phyloP scores from a whole-genome alignment of 2,888 invertebrate species.

The Stenolophus ochropezus region DNA sequence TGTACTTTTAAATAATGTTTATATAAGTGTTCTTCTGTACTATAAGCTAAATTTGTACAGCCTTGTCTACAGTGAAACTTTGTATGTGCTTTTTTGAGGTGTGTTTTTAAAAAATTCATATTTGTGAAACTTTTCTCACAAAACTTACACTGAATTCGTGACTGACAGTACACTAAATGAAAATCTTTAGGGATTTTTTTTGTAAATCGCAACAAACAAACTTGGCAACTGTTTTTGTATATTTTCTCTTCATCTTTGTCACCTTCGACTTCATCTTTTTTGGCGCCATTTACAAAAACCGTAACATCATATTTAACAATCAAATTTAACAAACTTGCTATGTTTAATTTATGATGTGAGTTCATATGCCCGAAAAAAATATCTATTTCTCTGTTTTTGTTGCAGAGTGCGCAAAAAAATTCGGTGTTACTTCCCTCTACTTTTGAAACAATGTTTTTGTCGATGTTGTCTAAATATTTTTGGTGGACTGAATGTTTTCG shows the following conservation, averaged over 20 bases:
- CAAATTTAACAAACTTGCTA: constrained; percentile 41
- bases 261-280: not conserved
- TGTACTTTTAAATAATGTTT: constrained; percentile 48
- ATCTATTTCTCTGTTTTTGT: constrained; percentile 39
- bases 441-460: not conserved
- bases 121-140: constrained; percentile 35
- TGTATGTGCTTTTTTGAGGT: constrained; percentile 4
- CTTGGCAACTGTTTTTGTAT: constrained; percentile 27
- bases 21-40: constrained; percentile 27
- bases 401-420: constrained; percentile 46
- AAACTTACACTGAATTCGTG: constrained; percentile 24
- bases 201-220: constrained; percentile 3
- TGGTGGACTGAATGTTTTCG: constrained; percentile 26
- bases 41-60: constrained; percentile 30
- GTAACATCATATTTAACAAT: not conserved
- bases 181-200: constrained; percentile 47
- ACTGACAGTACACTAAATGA: constrained; percentile 45
- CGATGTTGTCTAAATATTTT: constrained; percentile 15
- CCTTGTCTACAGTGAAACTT: constrained; percentile 25
- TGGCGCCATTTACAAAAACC: constrained; percentile 32
- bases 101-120: not conserved
- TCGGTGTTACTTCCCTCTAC: not conserved
- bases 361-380: constrained; percentile 48
- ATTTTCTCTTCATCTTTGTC: constrained; percentile 14
- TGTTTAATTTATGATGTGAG: constrained; percentile 48